Base-by-base conservation (phyloP, 2,113 vertebrate species). In the Grus americana region DNA sequence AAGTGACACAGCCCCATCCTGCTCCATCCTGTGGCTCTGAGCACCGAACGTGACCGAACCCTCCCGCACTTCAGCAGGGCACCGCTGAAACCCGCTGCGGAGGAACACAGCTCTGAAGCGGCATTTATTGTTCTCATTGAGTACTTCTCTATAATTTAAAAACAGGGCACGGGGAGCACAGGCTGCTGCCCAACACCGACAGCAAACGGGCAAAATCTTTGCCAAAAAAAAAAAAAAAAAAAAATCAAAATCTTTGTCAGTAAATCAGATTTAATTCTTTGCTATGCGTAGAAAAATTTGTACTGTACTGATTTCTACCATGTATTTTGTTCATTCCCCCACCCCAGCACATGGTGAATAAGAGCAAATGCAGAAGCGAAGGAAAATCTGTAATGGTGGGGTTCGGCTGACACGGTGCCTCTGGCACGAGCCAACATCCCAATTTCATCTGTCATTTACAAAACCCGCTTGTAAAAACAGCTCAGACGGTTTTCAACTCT, bases 341-440 rank as follows among this genome's bases (percentile, higher is more conserved):
- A 30, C 6, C 44, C 20, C 57, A 40, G 67, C 52, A 61, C 10
- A 7, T 7, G 47, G 8, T 4, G n/a, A 20, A 5, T 2, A 36
- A 2, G 5, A 59, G 44, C 15, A 36, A 47, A 26, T 5, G 22
- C 26, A 59, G 42, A 15, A 55, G 29, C 1, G 24, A 63, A 57
- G 36, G 34, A 47, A 40, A 40, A 22, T 4, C 52, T 5, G 5
- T 8, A 46, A 21, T 0, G 1, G 44, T 9, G 55, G 1, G 3
- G 4, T 11, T 34, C 30, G n/a, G 32, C 59, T 75, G 71, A n/a
- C 46, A 14, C 9, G 12, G 49, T 10, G 27, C n/a, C 34, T 62
- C 24, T 14, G 46, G 21, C 3, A 3, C 55, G 12, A 83, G 36
- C 67, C 83, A 81, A 47, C 12, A 62, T 15, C 63, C 36, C 47